Percentiles rank a stretch among this genome's conserved stretches.
Conservation (phyloP, 1,140 invertebrate species). For the Venturia canescens region DNA sequence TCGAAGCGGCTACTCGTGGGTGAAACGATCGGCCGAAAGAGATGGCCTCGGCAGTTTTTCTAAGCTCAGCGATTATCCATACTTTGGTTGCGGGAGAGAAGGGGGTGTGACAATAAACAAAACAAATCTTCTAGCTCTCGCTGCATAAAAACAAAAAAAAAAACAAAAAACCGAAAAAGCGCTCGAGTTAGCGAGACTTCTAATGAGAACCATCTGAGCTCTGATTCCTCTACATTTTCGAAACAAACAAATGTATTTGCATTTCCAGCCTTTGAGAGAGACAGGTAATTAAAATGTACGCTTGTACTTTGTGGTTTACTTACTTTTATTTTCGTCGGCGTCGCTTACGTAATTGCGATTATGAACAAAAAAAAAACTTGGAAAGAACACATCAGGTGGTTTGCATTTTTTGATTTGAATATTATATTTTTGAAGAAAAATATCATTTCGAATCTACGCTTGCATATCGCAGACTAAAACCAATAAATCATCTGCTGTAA, state of each 20-base stretch:
- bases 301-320: constrained; percentile 76
- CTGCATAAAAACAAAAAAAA: constrained; percentile 64
- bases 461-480: constrained; percentile 47
- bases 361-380: too few relatives aligned
- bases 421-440: neutral
- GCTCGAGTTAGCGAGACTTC: constrained; percentile 71
- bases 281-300: constrained; percentile 73
- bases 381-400: constrained; percentile 44
- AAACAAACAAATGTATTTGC: constrained; percentile 74
- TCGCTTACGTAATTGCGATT: constrained; percentile 55
- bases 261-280: constrained; percentile 73
- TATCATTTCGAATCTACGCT: constrained; percentile 53
- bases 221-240: constrained; percentile 77
- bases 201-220: constrained; percentile 76
- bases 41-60: constrained; percentile 64
- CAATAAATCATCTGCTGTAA: neutral
- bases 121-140: constrained; percentile 67
- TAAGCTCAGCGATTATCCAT: constrained; percentile 74
- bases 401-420: constrained; percentile 21
- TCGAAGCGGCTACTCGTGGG: constrained; percentile 61
- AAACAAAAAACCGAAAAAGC: constrained; percentile 59
- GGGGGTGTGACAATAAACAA: constrained; percentile 72
- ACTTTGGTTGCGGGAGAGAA: constrained; percentile 77
- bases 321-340: constrained; percentile 54
- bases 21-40: constrained; percentile 62